Evolutionary conservation across 2,797 vertebrate genomes (phyloP).

Genomic region (Echeneis naucrates): DNA sequence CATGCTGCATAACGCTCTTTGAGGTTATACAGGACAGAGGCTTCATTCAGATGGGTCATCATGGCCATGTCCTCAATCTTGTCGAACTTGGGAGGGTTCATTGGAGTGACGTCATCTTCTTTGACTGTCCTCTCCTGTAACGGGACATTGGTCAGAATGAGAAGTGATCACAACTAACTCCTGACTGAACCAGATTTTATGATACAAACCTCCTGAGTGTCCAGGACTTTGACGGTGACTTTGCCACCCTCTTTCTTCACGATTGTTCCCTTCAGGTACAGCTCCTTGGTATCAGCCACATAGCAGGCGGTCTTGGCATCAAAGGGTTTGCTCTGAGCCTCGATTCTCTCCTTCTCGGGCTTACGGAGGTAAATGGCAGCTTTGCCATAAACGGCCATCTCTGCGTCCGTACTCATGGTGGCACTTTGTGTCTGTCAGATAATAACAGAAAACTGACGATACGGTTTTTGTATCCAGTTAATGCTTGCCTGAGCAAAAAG

Average conservation of each 20-base stretch:
- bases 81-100: conserved; percentile 83
- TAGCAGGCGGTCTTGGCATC: conserved; percentile 89
- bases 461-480: too few relatives aligned
- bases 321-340: conserved; percentile 88
- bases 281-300: conserved; percentile 84
- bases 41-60: conserved; percentile 84
- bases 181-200: neutral
- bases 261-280: conserved; percentile 87
- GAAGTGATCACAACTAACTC: conserved; percentile 1
- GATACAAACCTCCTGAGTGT: conserved; percentile 61
- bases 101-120: conserved; percentile 83
- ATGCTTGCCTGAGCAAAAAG: too few relatives aligned
- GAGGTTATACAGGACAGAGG: conserved; percentile 93
- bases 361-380: conserved; percentile 88
- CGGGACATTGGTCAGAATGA: conserved; percentile 16
- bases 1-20: conserved; percentile 95
- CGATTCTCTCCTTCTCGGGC: conserved; percentile 88
- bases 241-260: conserved; percentile 85
- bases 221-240: conserved; percentile 84
- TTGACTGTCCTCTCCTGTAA: conserved; percentile 85
- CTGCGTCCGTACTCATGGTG: conserved; percentile 85
- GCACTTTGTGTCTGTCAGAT: conserved; percentile 58
- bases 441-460: too few relatives aligned
- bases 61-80: conserved; percentile 85
- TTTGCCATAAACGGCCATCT: conserved; percentile 87